Evolutionary conservation across 1,140 invertebrate species (phyloP).

Genomic region (Brachionus rotundiformis): DNA sequence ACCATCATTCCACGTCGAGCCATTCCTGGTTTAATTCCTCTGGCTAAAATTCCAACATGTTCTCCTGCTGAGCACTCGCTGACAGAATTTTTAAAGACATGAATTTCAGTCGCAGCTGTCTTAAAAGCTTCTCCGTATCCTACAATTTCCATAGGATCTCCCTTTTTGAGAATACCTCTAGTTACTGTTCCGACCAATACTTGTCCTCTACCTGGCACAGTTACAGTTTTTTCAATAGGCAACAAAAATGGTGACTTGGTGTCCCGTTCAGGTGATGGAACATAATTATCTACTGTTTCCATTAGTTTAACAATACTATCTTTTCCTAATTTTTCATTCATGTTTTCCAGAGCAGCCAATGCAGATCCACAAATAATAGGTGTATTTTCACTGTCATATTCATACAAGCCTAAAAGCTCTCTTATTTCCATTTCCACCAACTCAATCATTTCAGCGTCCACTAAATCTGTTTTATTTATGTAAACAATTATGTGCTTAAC

Average conservation of each 20-base stretch:
- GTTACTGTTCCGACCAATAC: constrained; percentile 90
- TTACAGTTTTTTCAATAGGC: constrained; percentile 87
- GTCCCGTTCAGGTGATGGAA: constrained; percentile 85
- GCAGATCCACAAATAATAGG: constrained; percentile 88
- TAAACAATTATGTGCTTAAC: constrained; percentile 86
- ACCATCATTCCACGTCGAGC: constrained; percentile 87
- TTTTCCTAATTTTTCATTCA: constrained; percentile 74
- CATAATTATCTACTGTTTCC: constrained; percentile 79
- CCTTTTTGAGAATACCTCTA: constrained; percentile 87
- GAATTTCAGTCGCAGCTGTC: constrained; percentile 69
- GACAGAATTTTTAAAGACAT: constrained; percentile 71
- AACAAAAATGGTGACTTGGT: constrained; percentile 91
- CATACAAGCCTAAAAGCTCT: constrained; percentile 81
- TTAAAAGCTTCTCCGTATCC: constrained; percentile 84
- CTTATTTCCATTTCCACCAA: constrained; percentile 88
- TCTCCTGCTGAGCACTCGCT: constrained; percentile 98
- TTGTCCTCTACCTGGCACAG: constrained; percentile 88
- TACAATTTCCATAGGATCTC: constrained; percentile 85
- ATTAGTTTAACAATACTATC: constrained; percentile 82
- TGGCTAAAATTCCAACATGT: constrained; percentile 86
- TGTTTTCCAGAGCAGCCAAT: constrained; percentile 78
- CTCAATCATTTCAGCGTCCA: constrained; percentile 87
- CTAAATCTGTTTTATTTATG: constrained; percentile 92
- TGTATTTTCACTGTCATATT: constrained; percentile 76
- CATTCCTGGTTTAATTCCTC: constrained; percentile 87